Percentiles rank a stretch among this genome's conserved stretches.
These are phyloP conservation scores for Perithous albicinctus DNA, from an alignment of 2,888 invertebrate species.

Conservation along the genomic window DNA sequence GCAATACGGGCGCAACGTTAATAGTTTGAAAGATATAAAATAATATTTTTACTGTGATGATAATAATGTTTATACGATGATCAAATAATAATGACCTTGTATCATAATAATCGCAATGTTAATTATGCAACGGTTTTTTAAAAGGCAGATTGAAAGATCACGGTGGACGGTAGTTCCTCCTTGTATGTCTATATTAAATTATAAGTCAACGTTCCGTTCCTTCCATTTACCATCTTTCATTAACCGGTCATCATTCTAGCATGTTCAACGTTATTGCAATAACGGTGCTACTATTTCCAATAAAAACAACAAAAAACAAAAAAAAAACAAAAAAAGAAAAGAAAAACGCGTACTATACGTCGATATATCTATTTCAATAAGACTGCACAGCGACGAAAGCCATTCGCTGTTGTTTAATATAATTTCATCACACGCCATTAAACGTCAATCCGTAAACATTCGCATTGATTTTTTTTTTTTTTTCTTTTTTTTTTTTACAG, in stretches of 20 bases:
- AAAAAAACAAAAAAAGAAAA: too few relatives aligned
- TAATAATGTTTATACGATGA: conserved; percentile 85
- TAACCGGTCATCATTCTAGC: conserved; percentile 63
- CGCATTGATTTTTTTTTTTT: conserved; percentile 45
- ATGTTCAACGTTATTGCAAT: conserved; percentile 63
- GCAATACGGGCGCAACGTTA: conserved; percentile 75
- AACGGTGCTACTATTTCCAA: conserved; percentile 66
- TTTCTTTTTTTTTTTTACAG: too few relatives aligned
- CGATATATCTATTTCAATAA: conserved; percentile 74
- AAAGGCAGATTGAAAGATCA: conserved; percentile 68
- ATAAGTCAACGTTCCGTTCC: conserved; percentile 68
- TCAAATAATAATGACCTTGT: conserved; percentile 80
- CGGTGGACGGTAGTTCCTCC: conserved; percentile 65
- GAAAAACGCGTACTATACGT: conserved; percentile 43
- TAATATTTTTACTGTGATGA: conserved; percentile 84
- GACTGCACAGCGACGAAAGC: conserved; percentile 79
- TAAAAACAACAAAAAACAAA: too few relatives aligned
- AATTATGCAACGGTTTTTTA: conserved; percentile 78
- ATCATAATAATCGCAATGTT: conserved; percentile 80
- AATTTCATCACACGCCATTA: conserved; percentile 72
- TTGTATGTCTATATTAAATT: conserved; percentile 62
- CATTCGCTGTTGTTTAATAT: conserved; percentile 74
- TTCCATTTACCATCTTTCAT: conserved; percentile 66
- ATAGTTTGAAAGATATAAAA: conserved; percentile 71
- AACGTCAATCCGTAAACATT: conserved; percentile 41